These are phyloP conservation scores for Diaprepes abbreviatus DNA, from an alignment of 2,888 invertebrate genomes.

Conservation along the genomic window DNA sequence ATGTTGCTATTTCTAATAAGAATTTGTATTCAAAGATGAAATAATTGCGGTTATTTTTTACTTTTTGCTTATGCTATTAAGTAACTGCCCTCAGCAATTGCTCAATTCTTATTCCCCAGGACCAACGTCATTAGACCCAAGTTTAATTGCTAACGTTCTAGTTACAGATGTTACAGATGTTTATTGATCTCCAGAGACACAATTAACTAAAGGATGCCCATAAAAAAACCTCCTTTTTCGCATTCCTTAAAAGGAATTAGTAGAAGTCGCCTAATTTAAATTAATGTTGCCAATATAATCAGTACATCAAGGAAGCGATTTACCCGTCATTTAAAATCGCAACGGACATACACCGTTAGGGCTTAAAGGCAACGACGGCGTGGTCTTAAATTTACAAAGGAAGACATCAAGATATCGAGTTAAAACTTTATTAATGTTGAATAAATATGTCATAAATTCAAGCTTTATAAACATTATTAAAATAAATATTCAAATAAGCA, in stretches of 20 bases:
- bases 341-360: constrained; percentile 22
- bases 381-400: not conserved
- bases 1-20: no score
- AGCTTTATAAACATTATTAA: not conserved
- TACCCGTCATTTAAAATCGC: constrained; percentile 15
- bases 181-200: not conserved
- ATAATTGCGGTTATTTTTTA: no score
- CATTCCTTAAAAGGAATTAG: not conserved
- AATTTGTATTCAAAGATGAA: no score
- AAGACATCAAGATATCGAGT: not conserved
- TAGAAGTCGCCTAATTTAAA: not conserved
- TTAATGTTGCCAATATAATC: constrained; percentile 13
- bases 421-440: not conserved
- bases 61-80: no score
- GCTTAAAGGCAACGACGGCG: constrained; percentile 16
- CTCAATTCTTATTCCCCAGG: no score
- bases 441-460: not conserved
- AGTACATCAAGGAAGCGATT: constrained; percentile 25
- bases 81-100: no score
- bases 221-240: not conserved
- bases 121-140: not conserved
- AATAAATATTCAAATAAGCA: no score
- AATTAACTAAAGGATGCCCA: not conserved
- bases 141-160: not conserved
- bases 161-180: not conserved